phyloP scores from a whole-genome alignment of 1,140 invertebrate species.

The Drosophila rhopaloa region DNA sequence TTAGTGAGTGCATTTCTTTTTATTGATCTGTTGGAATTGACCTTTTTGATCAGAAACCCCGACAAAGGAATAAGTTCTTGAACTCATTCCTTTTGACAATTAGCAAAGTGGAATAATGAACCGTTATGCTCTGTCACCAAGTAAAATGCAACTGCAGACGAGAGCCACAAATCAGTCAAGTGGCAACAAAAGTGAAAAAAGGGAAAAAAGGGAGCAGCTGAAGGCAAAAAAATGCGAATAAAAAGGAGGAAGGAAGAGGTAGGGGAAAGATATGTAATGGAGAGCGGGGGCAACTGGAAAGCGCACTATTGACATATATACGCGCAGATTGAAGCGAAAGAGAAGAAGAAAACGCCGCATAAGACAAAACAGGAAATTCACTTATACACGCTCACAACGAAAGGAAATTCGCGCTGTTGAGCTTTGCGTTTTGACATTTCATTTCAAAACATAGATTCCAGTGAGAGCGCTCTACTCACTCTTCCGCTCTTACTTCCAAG shows the following conservation, averaged over 20 bases:
- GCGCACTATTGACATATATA: slow-evolving; percentile 85
- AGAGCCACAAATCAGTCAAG: slow-evolving; percentile 76
- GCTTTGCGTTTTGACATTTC: slow-evolving; percentile 78
- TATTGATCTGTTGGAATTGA: slow-evolving; percentile 43
- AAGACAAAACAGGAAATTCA: slow-evolving; percentile 80
- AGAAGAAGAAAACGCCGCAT: slow-evolving; percentile 72
- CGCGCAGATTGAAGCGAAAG: slow-evolving; percentile 52
- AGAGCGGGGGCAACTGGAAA: slow-evolving; percentile 68
- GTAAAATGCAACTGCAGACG: slow-evolving; percentile 49
- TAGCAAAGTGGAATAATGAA: slow-evolving; percentile 40
- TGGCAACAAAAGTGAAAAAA: slow-evolving; percentile 53
- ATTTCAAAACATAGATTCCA: slow-evolving; percentile 80
- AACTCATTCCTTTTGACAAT: slow-evolving; percentile 17
- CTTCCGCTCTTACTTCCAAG: slow-evolving; percentile 29
- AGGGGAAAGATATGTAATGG: slow-evolving; percentile 2
- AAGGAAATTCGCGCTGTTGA: slow-evolving; percentile 76
- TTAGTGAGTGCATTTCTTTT: slow-evolving; percentile 21
- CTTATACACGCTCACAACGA: slow-evolving; percentile 54
- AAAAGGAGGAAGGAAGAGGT: slow-evolving; percentile 27
- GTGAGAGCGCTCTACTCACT: slow-evolving; percentile 32
- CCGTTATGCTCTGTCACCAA: slow-evolving; percentile 52
- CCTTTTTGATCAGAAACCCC: slow-evolving; percentile 30
- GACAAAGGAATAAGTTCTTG: slow-evolving; percentile 17
- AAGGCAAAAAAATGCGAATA: slow-evolving; percentile 39
- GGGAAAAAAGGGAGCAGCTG: slow-evolving; percentile 61